Evolutionary conservation across 1,140 invertebrate species (phyloP), one percentile per base, ranked within the genome.

Genomic region (Cheumatopsyche charites): DNA sequence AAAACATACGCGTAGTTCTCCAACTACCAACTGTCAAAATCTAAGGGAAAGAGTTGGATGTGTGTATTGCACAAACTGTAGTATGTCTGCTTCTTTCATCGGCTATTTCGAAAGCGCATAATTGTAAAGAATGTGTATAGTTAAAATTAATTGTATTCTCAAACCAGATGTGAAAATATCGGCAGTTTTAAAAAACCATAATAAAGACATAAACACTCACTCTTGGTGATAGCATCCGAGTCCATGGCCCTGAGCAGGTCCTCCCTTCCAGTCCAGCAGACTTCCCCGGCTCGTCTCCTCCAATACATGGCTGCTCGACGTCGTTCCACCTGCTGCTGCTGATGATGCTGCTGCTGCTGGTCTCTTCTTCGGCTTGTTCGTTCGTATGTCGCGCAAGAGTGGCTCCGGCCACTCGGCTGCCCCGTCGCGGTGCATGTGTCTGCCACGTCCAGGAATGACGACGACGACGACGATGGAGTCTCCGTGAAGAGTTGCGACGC

Each of bases 361-460:
- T 63, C 19, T 42, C 29, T 42, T 63, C 29, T n/a, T 26, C 29
- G 62, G 36, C n/a, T 63, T 43, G 26, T 63, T 63, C 62, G 62
- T 63, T 63, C 62, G 62, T 11, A 9, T 13, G 11, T n/a, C n/a
- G 62, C 21, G 62, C 29, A 63, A 4, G 62, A 13, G 62, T 7
- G 11, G 15, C 62, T 7, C n/a, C 4, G 23, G 36, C 29, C 62
- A 21, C 55, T 25, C 43, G 4, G 55, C 26, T 17, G n/a, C 29
- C n/a, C 19, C 7, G 41, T 43, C 9, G 1, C 29, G 13, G 29
- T 4, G 41, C 29, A 36, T 36, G 29, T 42, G 29, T 15, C 13
- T 12, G n/a, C 13, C 62, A 63, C 29, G 3, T 3, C 29, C 9
- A 4, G 17, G 19, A 29, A 42, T 36, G 62, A 17, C 6, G 62